Evolutionary conservation across 2,888 invertebrate species (phyloP), one percentile per base, ranked within the genome.

Genomic region (Trachelus troglodyta): DNA sequence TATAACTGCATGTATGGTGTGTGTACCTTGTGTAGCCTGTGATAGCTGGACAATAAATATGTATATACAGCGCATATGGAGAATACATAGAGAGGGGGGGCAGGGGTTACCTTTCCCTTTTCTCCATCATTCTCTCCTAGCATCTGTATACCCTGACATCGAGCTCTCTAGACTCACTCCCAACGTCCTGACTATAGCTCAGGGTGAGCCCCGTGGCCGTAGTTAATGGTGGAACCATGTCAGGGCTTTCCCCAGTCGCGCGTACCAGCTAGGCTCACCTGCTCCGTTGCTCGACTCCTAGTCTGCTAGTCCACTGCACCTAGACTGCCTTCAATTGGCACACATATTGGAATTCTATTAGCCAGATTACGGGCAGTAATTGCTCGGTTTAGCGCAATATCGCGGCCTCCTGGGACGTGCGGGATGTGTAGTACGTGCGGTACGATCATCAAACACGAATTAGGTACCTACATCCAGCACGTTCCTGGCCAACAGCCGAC

Each of bases 261-360:
- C 82, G 81, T 82, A 83, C 81, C 81, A 81, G 83, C 78, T 75
- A 34, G 76, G 73, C 31, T 34, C 34, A 74, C 69, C 73, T 77
- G 69, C 40, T 69, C 71, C 73, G 75, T 69, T 31, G 75, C 71
- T 77, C 76, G 34, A 75, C 71, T 33, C 56, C 40, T 71, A 56
- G 75, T 40, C 40, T 40, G 15, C 40, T 15, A 40, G 40, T 40
- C 15, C 15, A 6, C 15, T 40, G 40, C 6, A 40, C 15, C 40
- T 12, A 33, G 69, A 69, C 79, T 83, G 83, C 84, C 85, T 86
- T 84, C 88, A 88, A 87, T 88, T 87, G 88, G 87, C 86, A 86
- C 88, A 86, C 87, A 88, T 88, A 88, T 88, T 88, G 88, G 88
- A 88, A 88, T 88, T 88, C 88, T 87, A 85, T 88, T 88, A 88